Conservation (phyloP, 2,113 vertebrate species). For the Malurus elegans region DNA sequence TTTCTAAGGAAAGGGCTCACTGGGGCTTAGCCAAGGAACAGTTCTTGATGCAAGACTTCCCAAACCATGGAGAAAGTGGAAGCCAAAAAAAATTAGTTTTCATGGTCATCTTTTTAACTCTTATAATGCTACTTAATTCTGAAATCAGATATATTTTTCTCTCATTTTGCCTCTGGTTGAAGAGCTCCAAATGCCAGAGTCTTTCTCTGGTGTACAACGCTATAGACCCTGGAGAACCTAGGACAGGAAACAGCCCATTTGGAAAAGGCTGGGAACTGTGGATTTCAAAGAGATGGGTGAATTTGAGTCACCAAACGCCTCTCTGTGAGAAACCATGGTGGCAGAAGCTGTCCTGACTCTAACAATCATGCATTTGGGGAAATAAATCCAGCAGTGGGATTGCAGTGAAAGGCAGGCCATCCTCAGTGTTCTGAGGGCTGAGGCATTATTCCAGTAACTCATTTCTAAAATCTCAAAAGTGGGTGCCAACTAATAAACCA, state of each 20-base stretch:
- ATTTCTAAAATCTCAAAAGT: background rate
- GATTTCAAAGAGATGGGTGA: background rate
- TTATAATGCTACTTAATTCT: background rate
- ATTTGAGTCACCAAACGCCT: background rate
- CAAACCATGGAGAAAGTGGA: background rate
- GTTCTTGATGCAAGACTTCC: background rate
- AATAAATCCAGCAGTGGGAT: background rate
- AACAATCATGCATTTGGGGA: background rate
- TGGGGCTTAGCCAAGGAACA: background rate
- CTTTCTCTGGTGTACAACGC: background rate
- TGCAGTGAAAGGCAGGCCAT: background rate
- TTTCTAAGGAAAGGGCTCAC: background rate
- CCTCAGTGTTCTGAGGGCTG: background rate
- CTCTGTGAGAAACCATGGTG: background rate
- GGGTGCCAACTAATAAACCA: background rate
- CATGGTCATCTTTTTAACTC: background rate
- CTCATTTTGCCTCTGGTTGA: background rate
- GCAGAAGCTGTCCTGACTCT: background rate
- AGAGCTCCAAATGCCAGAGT: background rate
- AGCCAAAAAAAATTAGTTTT: background rate
- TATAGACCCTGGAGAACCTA: background rate
- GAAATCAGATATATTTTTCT: background rate
- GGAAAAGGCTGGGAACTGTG: background rate
- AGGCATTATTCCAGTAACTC: background rate
- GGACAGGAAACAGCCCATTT: background rate